These are phyloP conservation scores for Pasiphila rectangulata DNA, from an alignment of 2,888 invertebrate genomes.

Conservation along the genomic window DNA sequence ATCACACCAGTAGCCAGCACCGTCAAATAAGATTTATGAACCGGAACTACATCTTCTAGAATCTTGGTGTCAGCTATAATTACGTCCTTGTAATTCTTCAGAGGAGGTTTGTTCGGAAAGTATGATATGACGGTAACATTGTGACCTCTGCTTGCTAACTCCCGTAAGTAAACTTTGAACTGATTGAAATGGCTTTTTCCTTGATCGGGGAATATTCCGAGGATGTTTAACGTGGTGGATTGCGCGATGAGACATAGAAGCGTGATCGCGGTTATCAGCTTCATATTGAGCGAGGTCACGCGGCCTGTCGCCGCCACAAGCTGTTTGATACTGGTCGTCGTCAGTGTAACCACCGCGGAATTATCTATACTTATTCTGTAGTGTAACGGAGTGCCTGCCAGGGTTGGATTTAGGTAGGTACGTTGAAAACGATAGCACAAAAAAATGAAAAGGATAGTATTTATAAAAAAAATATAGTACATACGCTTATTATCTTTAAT, in stretches of 20 bases:
- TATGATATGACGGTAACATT: conserved; percentile 84
- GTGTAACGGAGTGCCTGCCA: no score
- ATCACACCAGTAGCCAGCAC: conserved; percentile 38
- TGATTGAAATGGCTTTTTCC: conserved; percentile 87
- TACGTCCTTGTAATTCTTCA: conserved; percentile 82
- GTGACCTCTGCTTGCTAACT: conserved; percentile 83
- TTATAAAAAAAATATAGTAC: no score
- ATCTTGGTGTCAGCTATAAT: conserved; percentile 29
- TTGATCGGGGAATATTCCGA: conserved; percentile 84
- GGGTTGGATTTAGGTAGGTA: no score
- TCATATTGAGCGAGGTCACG: conserved; percentile 35
- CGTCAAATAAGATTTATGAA: conserved; percentile 45
- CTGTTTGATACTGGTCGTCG: not conserved
- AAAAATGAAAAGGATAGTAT: no score
- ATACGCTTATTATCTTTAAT: no score
- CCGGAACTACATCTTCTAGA: conserved; percentile 45
- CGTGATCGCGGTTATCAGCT: conserved; percentile 35
- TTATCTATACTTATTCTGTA: no score
- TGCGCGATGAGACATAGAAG: conserved; percentile 35
- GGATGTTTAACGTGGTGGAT: conserved; percentile 64
- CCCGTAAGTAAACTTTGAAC: conserved; percentile 80
- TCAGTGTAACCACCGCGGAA: no score
- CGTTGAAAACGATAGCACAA: no score
- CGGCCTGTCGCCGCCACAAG: not conserved
- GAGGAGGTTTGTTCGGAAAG: conserved; percentile 75